Evolutionary conservation across 64 coral and sea anemone genomes (phyloP).

Genomic region (Porites australiensis): DNA sequence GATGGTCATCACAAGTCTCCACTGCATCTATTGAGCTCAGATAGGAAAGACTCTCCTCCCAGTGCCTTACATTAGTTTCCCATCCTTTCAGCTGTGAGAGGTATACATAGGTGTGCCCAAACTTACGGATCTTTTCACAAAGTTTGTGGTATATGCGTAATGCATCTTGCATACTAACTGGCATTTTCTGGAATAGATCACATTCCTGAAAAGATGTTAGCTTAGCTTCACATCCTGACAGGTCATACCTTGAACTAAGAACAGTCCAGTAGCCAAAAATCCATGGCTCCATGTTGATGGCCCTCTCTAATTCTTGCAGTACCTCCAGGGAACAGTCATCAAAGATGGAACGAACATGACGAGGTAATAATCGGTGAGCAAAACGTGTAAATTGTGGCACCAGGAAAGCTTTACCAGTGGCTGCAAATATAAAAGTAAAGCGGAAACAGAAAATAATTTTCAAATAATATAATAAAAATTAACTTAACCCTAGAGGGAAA

Average conservation of each 20-base stretch:
- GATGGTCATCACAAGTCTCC: neutral
- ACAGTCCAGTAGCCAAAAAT: constrained; percentile 12
- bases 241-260: neutral
- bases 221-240: constrained; percentile 17
- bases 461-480: too few relatives aligned
- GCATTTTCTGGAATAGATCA: neutral
- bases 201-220: neutral
- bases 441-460: too few relatives aligned
- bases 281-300: neutral
- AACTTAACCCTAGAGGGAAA: too few relatives aligned
- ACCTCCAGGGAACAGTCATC: too few relatives aligned
- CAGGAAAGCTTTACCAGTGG: constrained; percentile 16
- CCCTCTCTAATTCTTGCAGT: neutral
- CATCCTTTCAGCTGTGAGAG: neutral
- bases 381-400: neutral
- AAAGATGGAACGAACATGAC: neutral
- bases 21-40: neutral
- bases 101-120: constrained; percentile 17
- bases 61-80: neutral
- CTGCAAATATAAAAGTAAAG: neutral
- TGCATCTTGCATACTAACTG: neutral
- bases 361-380: constrained; percentile 22
- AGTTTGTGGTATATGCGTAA: constrained; percentile 15
- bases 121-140: neutral
- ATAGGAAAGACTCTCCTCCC: constrained; percentile 10